These are phyloP conservation scores for Dasysyrphus tricinctus DNA, from an alignment of 2,888 invertebrate species.

Conservation along the genomic window DNA sequence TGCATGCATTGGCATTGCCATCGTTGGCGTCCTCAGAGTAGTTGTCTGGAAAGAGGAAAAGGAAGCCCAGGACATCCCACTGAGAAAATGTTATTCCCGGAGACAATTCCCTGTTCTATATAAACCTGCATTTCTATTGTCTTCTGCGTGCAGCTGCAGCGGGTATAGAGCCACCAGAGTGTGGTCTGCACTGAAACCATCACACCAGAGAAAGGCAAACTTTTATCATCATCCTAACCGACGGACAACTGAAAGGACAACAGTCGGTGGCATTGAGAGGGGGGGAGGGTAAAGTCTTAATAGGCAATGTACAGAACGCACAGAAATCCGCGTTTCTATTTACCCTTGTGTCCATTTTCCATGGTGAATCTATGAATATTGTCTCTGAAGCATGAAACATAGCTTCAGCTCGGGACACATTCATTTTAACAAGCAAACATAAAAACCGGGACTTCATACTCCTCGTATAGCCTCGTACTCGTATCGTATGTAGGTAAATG, in stretches of 20 bases:
- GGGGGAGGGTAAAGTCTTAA: background rate
- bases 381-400: slow-evolving; percentile 68
- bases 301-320: slow-evolving; percentile 29
- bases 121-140: slow-evolving; percentile 56
- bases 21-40: background rate
- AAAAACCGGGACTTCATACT: slow-evolving; percentile 52
- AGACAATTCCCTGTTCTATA: slow-evolving; percentile 60
- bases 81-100: slow-evolving; percentile 59
- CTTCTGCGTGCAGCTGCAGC: background rate
- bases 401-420: slow-evolving; percentile 52
- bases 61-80: slow-evolving; percentile 34
- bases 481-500: background rate
- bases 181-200: slow-evolving; percentile 35
- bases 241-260: background rate
- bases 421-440: slow-evolving; percentile 68
- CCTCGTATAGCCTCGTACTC: background rate
- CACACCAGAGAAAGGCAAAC: slow-evolving; percentile 43
- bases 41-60: slow-evolving; percentile 10
- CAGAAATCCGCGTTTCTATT: slow-evolving; percentile 48
- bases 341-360: slow-evolving; percentile 62
- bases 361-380: slow-evolving; percentile 51
- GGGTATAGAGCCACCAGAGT: slow-evolving; percentile 1
- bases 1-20: slow-evolving; percentile 29
- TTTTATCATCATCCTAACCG: slow-evolving; percentile 34
- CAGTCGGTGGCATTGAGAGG: background rate